Conservation (phyloP, 2,888 invertebrate genomes). For the Nysson spinosus region DNA sequence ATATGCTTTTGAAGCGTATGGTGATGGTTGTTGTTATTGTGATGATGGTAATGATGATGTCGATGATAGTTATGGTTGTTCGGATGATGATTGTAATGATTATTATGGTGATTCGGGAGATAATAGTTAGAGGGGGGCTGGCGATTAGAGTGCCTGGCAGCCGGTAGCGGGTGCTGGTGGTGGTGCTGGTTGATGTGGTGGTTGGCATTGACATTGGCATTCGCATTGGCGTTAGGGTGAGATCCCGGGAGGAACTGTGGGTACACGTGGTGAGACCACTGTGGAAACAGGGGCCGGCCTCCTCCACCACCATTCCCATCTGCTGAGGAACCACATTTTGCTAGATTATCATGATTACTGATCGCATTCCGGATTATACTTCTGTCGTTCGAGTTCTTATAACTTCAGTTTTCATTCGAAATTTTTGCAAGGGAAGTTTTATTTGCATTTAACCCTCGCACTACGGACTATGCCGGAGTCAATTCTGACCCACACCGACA, state of each 20-base stretch:
- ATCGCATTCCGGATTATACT: conserved; percentile 23
- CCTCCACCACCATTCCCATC: conserved; percentile 78
- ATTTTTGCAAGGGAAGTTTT: too few relatives aligned
- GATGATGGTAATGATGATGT: conserved; percentile 81
- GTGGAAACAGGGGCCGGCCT: conserved; percentile 92
- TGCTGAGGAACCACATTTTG: conserved; percentile 76
- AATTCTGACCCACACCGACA: too few relatives aligned
- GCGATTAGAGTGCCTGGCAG: conserved; percentile 78
- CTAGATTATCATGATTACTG: conserved; percentile 64
- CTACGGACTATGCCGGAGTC: too few relatives aligned
- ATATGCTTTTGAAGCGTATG: conserved; percentile 79
- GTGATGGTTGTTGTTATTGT: conserved; percentile 79
- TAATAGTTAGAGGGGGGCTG: conserved; percentile 77
- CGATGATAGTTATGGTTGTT: conserved; percentile 82
- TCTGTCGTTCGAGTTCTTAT: conserved; percentile 24
- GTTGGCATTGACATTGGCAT: conserved; percentile 78
- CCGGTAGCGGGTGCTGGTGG: conserved; percentile 79
- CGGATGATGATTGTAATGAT: conserved; percentile 79
- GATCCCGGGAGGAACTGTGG: conserved; percentile 95
- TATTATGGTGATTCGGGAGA: conserved; percentile 79
- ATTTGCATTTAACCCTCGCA: too few relatives aligned
- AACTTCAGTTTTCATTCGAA: conserved; percentile 3
- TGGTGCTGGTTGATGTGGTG: conserved; percentile 78
- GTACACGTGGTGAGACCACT: conserved; percentile 97
- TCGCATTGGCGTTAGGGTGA: conserved; percentile 85